A percentile compares a stretch with the other conserved stretches of the same genome.
Conservation (phyloP, 2,113 vertebrate genomes). For the Nestor notabilis region DNA sequence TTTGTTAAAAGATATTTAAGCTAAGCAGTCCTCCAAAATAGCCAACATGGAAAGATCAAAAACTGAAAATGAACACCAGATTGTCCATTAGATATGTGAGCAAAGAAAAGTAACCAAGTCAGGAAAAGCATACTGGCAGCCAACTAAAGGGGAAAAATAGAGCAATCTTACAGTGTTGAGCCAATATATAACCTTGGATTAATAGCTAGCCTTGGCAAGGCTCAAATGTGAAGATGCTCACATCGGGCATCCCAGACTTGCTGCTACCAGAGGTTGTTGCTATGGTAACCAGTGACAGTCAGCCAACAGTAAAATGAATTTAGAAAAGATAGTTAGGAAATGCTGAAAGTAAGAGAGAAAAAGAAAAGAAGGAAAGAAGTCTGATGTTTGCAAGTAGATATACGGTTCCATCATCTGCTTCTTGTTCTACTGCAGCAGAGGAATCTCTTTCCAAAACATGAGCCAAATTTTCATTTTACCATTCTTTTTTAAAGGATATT, state of each 20-base stretch:
- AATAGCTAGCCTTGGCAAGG: constrained; percentile 56
- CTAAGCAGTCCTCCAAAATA: neutral
- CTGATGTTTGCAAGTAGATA: neutral
- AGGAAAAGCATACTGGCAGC: constrained; percentile 21
- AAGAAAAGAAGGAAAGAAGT: neutral
- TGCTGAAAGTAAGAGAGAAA: constrained; percentile 17
- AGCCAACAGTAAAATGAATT: constrained; percentile 39
- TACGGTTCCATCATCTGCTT: neutral
- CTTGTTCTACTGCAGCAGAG: neutral
- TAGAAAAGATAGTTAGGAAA: constrained; percentile 43
- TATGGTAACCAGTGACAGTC: constrained; percentile 57
- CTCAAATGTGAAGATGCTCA: constrained; percentile 57
- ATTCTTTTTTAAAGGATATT: neutral
- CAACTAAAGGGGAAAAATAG: constrained; percentile 30
- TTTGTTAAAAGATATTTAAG: neutral
- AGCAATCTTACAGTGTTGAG: constrained; percentile 40
- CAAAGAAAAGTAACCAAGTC: constrained; percentile 11
- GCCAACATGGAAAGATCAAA: constrained; percentile 1
- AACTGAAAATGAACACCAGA: constrained; percentile 50
- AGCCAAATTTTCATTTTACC: neutral
- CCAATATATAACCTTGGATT: constrained; percentile 43
- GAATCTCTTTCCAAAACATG: neutral
- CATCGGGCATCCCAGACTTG: constrained; percentile 37
- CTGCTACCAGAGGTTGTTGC: constrained; percentile 63
- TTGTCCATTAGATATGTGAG: constrained; percentile 12